Conservation (phyloP, 2,888 invertebrate genomes). For the Leptopilina myrica region DNA sequence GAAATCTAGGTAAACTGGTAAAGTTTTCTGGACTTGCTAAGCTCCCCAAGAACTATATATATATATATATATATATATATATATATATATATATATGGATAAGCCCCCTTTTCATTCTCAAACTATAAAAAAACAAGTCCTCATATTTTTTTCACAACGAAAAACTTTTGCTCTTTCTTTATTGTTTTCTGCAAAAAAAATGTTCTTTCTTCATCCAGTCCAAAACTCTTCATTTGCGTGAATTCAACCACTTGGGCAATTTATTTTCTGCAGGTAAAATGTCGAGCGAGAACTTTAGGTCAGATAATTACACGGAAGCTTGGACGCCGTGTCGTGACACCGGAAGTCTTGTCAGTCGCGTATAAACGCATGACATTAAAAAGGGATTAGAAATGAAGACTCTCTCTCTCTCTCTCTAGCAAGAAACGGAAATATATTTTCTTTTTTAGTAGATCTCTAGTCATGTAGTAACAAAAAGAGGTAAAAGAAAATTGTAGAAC, state of each 20-base stretch:
- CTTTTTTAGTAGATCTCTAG: neutral
- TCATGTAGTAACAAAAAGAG: no score
- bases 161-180: neutral
- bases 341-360: slow-evolving; percentile 43
- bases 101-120: slow-evolving; percentile 27
- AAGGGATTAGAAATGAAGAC: slow-evolving; percentile 53
- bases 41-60: slow-evolving; percentile 33
- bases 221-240: slow-evolving; percentile 13
- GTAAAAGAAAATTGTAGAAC: no score
- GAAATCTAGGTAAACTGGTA: slow-evolving; percentile 64
- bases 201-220: neutral
- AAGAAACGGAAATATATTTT: slow-evolving; percentile 24
- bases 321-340: slow-evolving; percentile 47
- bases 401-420: neutral
- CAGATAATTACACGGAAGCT: slow-evolving; percentile 56
- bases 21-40: slow-evolving; percentile 58
- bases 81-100: neutral
- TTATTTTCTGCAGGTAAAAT: slow-evolving; percentile 51
- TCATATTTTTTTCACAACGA: neutral
- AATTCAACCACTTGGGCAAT: slow-evolving; percentile 39
- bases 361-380: slow-evolving; percentile 46
- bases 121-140: slow-evolving; percentile 33
- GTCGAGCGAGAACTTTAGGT: slow-evolving; percentile 47
- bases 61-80: no score
- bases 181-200: neutral